Evolutionary conservation across 2,888 invertebrate genomes (phyloP).

Genomic region (Loripinus fragilis): DNA sequence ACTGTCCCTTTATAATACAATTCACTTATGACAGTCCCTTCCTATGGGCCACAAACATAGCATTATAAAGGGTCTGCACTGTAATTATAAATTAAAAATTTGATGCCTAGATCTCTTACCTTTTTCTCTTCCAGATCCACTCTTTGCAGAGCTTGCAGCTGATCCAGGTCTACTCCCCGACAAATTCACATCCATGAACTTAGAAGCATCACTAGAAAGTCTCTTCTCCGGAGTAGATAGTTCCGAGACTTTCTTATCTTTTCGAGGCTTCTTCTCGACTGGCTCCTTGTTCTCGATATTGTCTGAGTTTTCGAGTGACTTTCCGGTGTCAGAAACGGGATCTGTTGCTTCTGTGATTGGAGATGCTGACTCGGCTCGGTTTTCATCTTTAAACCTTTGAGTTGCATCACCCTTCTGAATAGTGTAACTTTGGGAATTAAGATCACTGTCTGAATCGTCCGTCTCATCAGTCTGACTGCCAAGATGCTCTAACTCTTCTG

Average conservation of each 20-base stretch:
- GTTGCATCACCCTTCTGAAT: constrained; percentile 14
- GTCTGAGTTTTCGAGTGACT: background rate
- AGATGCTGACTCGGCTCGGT: background rate
- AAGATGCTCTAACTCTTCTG: constrained; percentile 45
- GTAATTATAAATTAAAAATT: no score
- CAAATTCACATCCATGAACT: constrained; percentile 42
- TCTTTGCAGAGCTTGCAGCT: constrained; percentile 57
- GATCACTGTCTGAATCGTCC: constrained; percentile 39
- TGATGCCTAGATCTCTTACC: constrained; percentile 43
- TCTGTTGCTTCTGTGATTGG: background rate
- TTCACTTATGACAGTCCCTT: no score
- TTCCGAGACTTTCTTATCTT: constrained; percentile 47
- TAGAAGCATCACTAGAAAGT: constrained; percentile 45
- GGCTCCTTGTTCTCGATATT: constrained; percentile 31
- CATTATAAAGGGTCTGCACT: no score
- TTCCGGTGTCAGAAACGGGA: background rate
- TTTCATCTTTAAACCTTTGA: background rate
- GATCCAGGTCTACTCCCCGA: constrained; percentile 55
- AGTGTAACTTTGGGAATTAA: constrained; percentile 9
- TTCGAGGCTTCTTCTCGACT: constrained; percentile 37
- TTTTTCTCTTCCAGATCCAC: constrained; percentile 52
- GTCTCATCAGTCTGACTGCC: constrained; percentile 45
- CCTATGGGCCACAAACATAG: background rate
- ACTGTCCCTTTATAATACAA: no score
- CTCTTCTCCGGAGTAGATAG: constrained; percentile 35